Base-by-base conservation (phyloP, 2,888 invertebrate genomes). In the Scrobipalpa atriplicella region DNA sequence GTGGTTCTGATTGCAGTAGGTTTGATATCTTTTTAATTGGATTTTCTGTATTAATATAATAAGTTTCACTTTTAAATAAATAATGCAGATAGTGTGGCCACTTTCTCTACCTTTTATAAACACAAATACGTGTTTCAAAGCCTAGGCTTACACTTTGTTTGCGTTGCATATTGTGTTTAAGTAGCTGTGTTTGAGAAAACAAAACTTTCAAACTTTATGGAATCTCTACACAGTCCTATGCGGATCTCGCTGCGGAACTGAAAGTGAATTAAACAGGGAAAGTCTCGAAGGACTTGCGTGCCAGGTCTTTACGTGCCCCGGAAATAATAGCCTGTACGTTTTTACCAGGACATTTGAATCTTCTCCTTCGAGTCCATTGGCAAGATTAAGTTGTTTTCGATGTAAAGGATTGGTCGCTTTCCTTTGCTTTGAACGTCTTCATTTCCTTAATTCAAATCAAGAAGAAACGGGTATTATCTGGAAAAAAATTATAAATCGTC, bases 211-310 rank as follows among this genome's bases (percentile, higher is more conserved):
- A 67, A 67, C 68, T 71, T 69, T 64, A 68, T 65, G 61, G 62
- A 70, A 66, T 70, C 62, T 52, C 67, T 66, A 51, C 67, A 60
- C 62, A 65, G 71, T 74, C 71, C 71, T 72, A 75, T 72, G 71
- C 75, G 75, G 76, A 78, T 79, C 73, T 73, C 68, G 68, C 69
- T 70, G 71, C 70, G 72, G 72, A 76, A 75, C 73, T 74, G 89
- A 91, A 89, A 90, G 90, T 87, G 89, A 90, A 87, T 90, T 88
- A 87, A 69, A 89, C 86, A 81, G 82, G 87, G 90, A 91, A 91
- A 90, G 90, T 88, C 80, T 85, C 82, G 67, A 85, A 88, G 90
- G 90, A 90, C 84, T 89, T 81, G 81, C 82, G 78, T 83, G 80
- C 70, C 79, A 78, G 75, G 80, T 83, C 81, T 79, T 85, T 84